A percentile compares a stretch with the other conserved stretches of the same genome.
These are phyloP conservation scores for Tyto alba DNA, from an alignment of 2,113 vertebrate genomes.

Conservation along the genomic window DNA sequence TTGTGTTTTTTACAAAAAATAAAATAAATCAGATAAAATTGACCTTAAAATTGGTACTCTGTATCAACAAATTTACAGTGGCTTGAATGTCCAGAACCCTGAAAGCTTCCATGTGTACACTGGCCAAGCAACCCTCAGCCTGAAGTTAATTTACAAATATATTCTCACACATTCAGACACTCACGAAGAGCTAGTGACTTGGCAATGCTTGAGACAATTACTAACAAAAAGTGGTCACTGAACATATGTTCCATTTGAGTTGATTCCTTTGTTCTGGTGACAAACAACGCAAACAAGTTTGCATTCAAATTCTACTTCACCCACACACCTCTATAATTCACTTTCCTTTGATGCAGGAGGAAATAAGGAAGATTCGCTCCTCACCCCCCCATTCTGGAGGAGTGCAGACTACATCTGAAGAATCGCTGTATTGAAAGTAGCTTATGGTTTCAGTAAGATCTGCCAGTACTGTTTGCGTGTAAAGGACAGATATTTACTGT, in stretches of 20 bases:
- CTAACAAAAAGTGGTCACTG: neutral
- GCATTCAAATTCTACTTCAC: neutral
- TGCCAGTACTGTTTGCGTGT: neutral
- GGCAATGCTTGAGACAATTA: neutral
- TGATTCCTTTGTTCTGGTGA: neutral
- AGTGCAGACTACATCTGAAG: neutral
- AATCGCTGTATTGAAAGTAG: neutral
- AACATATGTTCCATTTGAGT: neutral
- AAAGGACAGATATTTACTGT: neutral
- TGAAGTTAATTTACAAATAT: neutral
- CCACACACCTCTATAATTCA: neutral
- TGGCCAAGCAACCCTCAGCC: neutral
- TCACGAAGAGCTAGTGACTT: neutral
- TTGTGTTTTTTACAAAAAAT: neutral
- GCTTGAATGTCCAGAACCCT: neutral
- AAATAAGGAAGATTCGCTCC: neutral
- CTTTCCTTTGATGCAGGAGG: neutral
- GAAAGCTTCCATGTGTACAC: neutral
- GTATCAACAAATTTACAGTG: neutral
- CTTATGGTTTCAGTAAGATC: neutral
- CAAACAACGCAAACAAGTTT: neutral
- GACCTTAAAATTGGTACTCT: neutral
- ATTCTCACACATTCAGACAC: neutral
- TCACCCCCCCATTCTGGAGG: neutral
- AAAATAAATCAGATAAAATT: neutral